A percentile compares a stretch with the other conserved stretches of the same genome.
phyloP scores from a whole-genome alignment of 2,888 invertebrate species.

The Sepioteuthis lessoniana region DNA sequence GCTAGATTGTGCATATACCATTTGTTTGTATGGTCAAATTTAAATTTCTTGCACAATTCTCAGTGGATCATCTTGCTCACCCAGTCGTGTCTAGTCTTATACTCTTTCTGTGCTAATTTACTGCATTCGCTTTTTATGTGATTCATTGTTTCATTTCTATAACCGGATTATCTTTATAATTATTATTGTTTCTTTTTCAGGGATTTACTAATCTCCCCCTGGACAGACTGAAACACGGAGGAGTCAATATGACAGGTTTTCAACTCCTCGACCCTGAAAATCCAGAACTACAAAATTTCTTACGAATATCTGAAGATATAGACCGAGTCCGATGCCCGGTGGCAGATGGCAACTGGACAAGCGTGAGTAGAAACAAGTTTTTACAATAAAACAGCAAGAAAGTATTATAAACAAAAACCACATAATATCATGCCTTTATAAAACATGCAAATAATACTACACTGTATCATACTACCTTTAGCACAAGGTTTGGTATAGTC shows the following conservation, averaged over 20 bases:
- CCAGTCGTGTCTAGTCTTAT: no score
- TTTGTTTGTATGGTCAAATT: no score
- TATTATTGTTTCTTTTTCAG: constrained; percentile 76
- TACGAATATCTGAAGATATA: constrained; percentile 77
- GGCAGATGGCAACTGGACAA: constrained; percentile 45
- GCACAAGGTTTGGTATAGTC: no score
- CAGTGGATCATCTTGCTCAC: no score
- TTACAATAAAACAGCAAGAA: neutral
- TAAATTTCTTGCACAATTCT: no score
- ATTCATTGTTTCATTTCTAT: neutral
- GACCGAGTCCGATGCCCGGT: constrained; percentile 42
- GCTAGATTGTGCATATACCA: no score
- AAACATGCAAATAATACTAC: no score
- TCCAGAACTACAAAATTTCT: constrained; percentile 68
- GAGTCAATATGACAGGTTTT: constrained; percentile 95
- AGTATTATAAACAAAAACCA: neutral
- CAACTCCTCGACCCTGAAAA: constrained; percentile 88
- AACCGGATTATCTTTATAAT: neutral
- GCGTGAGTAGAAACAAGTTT: neutral
- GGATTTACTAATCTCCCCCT: constrained; percentile 93
- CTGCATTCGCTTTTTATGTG: no score
- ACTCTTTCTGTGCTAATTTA: no score
- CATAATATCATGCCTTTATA: no score
- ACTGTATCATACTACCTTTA: no score
- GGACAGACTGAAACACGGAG: constrained; percentile 94